Base-by-base conservation (phyloP, 2,888 invertebrate genomes). In the Dysmachus trigonus region DNA sequence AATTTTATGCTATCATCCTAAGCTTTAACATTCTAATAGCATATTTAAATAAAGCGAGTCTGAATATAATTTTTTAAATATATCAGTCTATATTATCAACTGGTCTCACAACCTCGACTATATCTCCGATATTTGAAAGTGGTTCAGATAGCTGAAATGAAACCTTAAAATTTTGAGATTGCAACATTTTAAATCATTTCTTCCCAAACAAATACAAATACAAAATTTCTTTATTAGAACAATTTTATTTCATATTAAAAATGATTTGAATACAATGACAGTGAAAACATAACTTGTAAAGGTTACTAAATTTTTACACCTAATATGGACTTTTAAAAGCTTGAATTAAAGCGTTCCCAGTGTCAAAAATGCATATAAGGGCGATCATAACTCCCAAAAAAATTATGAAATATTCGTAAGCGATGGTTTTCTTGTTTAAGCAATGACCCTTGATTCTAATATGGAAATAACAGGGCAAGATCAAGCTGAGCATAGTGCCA, bases 391-490 rank as follows among this genome's bases (percentile, higher is more conserved):
- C 94, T 4, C 99, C 99, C 71, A 99, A 93, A 88, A 95, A 94
- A 88, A 99, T 99, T 88, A 99, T 98, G 92, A 97, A 96, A 91
- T 98, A 97, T 92, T 99, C 97, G 90, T 97, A 96, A 30, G 96
- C 96, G 30, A 97, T 95, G 18, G 94, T 95, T 85, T 95, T 94
- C 91, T 94, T 95, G 89, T 96, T 96, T 91, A 99, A 93, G 72
- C 95, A 94, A 89, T 95, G 95, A n/a, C 97, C 95, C 91, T 98
- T 99, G 89, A 99, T 93, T 91, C 97, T 97, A 85, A 99, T 93
- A 91, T 99, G 99, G 92, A 99, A 99, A 91, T 98, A 98, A 89
- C 98, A 99, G 0, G 99, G 99, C 99, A 99, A 99, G 89, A 99
- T 98, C 92, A 99, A 99, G 88, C 98, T 99, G 86, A 99, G 93